A percentile compares a stretch with the other conserved stretches of the same genome.
These are phyloP conservation scores for Vireo griseus DNA, from an alignment of 2,797 vertebrate species.

Conservation along the genomic window DNA sequence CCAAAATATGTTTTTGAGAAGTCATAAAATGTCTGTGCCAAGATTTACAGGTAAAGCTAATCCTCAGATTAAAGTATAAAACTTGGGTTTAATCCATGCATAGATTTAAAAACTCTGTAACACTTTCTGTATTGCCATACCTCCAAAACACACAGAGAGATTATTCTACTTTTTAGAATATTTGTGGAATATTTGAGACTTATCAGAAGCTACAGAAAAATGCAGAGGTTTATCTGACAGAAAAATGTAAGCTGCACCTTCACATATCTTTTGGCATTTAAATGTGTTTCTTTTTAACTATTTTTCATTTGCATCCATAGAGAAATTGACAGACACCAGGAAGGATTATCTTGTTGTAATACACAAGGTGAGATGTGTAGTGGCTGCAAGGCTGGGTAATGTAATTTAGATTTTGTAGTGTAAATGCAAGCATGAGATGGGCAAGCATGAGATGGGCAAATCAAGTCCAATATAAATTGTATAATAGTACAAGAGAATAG, in stretches of 20 bases:
- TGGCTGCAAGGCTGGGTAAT: not conserved
- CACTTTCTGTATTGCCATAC: not conserved
- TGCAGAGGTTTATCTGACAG: not conserved
- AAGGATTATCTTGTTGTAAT: not conserved
- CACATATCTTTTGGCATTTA: not conserved
- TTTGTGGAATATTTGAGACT: not conserved
- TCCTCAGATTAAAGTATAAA: slow-evolving; percentile 39
- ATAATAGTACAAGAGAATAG: not conserved
- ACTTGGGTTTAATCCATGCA: not conserved
- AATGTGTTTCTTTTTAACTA: not conserved
- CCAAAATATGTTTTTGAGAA: slow-evolving; percentile 24
- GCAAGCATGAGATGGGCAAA: not conserved
- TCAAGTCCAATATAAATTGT: not conserved
- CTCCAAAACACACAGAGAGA: not conserved
- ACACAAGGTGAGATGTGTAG: not conserved
- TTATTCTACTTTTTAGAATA: slow-evolving; percentile 5
- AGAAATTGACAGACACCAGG: not conserved
- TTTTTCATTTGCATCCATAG: not conserved
- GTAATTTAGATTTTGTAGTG: not conserved
- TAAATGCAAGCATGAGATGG: not conserved
- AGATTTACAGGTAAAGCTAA: slow-evolving; percentile 39
- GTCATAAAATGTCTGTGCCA: slow-evolving; percentile 17
- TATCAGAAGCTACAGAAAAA: not conserved
- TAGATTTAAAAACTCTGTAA: not conserved
- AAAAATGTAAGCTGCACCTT: not conserved